These are phyloP conservation scores for Plemyria rubiginata DNA, from an alignment of 2,888 invertebrate species.

Conservation along the genomic window DNA sequence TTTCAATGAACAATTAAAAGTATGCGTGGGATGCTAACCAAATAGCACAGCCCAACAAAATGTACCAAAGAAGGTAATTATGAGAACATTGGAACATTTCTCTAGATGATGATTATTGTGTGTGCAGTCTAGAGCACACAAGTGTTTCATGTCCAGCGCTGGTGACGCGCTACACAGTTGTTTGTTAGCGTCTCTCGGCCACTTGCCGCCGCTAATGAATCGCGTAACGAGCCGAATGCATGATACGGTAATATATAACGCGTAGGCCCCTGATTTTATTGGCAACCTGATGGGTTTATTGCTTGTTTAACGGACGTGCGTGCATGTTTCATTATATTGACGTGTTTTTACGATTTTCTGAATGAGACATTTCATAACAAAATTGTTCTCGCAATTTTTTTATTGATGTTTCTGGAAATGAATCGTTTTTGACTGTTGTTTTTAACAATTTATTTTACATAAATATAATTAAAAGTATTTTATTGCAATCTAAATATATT, in stretches of 20 bases:
- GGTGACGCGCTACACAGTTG: constrained; percentile 49
- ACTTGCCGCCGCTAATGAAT: constrained; percentile 47
- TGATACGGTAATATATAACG: constrained; percentile 30
- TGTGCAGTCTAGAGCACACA: constrained; percentile 9
- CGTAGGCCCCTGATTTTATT: constrained; percentile 38
- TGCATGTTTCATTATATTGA: constrained; percentile 32
- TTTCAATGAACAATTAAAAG: background rate
- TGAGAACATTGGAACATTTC: too few relatives aligned
- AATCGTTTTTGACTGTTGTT: background rate
- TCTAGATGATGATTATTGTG: background rate
- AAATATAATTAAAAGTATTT: too few relatives aligned
- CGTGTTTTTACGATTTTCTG: constrained; percentile 23
- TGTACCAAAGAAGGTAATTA: too few relatives aligned
- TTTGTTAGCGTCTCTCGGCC: constrained; percentile 45
- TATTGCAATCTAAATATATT: too few relatives aligned
- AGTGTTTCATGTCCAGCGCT: constrained; percentile 40
- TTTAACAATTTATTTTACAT: background rate
- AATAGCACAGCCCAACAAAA: background rate
- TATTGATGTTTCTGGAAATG: background rate
- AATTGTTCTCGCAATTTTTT: background rate
- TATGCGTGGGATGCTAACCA: background rate
- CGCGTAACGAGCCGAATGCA: constrained; percentile 35
- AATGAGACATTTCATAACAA: constrained; percentile 9
- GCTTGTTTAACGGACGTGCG: constrained; percentile 36
- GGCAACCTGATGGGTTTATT: constrained; percentile 41